Conservation (phyloP, 2,888 invertebrate genomes). For the Leptura quadrifasciata region DNA sequence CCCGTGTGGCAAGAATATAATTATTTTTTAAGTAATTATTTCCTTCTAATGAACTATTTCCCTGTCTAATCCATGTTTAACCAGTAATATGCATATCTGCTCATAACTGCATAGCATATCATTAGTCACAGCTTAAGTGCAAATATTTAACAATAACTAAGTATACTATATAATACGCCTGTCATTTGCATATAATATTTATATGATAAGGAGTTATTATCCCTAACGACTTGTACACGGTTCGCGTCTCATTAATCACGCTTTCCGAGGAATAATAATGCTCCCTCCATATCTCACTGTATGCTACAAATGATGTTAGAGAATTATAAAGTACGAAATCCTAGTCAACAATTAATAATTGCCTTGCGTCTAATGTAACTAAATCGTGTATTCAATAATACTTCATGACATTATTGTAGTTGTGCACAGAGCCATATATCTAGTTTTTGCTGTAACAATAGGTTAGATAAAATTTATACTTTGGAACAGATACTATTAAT, state of each 20-base stretch:
- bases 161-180: neutral
- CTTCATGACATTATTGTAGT: no score
- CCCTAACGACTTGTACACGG: constrained; percentile 20
- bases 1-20: no score
- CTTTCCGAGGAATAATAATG: neutral
- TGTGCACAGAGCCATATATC: no score
- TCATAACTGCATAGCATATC: no score
- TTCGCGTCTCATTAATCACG: constrained; percentile 18
- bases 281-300: neutral
- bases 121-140: neutral
- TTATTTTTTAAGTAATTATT: no score
- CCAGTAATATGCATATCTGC: neutral
- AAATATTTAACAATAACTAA: neutral
- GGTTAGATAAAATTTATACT: no score
- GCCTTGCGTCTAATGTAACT: no score
- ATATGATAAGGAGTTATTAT: neutral
- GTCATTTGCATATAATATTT: neutral
- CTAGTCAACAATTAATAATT: neutral
- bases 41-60: no score
- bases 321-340: neutral
- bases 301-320: neutral
- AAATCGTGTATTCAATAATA: no score
- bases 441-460: no score
- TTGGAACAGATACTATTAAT: no score
- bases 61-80: no score